These are phyloP conservation scores for Sphyrna mokarran DNA, from an alignment of 2,113 vertebrate species.

Conservation along the genomic window DNA sequence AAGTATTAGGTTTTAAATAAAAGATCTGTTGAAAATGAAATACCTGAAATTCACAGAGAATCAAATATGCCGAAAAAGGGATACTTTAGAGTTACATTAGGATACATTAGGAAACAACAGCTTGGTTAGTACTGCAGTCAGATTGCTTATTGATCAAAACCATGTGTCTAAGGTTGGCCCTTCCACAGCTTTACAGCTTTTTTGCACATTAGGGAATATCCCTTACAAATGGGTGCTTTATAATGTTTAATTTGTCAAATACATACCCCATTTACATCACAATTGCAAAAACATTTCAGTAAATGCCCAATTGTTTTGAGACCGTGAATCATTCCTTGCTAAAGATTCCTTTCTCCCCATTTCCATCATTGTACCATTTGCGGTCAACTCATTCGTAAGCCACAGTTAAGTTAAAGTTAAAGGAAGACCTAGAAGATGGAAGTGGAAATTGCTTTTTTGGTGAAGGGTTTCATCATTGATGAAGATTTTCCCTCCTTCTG, in stretches of 20 bases:
- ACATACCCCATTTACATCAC: background rate
- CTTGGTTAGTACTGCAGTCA: background rate
- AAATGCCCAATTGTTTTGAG: background rate
- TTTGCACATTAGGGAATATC: background rate
- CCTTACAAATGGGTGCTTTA: background rate
- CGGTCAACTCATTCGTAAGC: background rate
- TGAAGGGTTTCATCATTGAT: background rate
- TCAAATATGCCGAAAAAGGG: background rate
- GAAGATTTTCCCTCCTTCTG: background rate
- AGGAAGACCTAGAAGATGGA: background rate
- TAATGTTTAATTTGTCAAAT: background rate
- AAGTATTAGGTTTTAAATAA: background rate
- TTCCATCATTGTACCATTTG: background rate
- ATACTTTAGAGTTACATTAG: background rate
- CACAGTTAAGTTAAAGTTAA: background rate
- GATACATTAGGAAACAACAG: background rate
- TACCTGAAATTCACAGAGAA: background rate
- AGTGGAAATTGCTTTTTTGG: background rate
- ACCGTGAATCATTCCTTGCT: background rate
- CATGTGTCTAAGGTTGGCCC: background rate
- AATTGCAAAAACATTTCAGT: background rate
- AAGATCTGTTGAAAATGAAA: background rate
- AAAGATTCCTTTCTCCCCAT: background rate
- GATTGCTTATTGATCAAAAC: background rate
- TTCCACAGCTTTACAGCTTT: background rate